phyloP scores from a whole-genome alignment of 2,888 invertebrate species.

The Oxystoma pomonae region DNA sequence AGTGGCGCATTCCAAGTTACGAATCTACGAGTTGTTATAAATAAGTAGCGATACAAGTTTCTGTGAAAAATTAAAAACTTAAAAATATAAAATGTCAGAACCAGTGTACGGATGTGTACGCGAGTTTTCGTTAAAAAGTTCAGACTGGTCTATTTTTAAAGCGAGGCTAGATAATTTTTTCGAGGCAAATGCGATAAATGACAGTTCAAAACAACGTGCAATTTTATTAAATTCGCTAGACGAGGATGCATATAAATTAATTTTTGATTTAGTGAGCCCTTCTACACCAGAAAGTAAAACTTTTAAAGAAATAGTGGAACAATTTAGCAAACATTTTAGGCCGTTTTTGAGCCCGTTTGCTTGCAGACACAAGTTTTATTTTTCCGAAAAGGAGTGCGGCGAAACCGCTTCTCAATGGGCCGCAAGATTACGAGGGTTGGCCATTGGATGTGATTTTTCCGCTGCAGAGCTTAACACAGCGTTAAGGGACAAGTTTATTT shows the following conservation, averaged over 20 bases:
- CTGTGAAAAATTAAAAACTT: neutral
- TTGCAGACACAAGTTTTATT: slow-evolving; percentile 27
- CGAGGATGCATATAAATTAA: neutral
- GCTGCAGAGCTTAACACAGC: slow-evolving; percentile 11
- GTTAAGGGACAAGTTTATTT: slow-evolving; percentile 26
- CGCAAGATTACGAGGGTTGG: slow-evolving; percentile 21
- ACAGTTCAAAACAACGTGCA: neutral
- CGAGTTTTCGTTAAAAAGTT: neutral
- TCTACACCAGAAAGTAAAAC: slow-evolving; percentile 9
- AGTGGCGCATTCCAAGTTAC: no score
- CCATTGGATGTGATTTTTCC: slow-evolving; percentile 26
- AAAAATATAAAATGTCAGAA: neutral
- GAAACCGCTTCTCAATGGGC: slow-evolving; percentile 27
- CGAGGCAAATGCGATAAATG: neutral
- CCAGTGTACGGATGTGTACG: neutral
- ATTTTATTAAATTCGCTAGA: neutral
- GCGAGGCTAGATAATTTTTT: slow-evolving; percentile 2
- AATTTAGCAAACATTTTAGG: slow-evolving; percentile 8
- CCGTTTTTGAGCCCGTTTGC: slow-evolving; percentile 14
- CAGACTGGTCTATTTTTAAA: slow-evolving; percentile 10
- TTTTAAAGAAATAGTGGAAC: neutral
- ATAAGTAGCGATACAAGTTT: neutral
- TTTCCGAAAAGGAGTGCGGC: slow-evolving; percentile 16
- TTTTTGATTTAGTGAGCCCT: slow-evolving; percentile 9
- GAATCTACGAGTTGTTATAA: no score